These are phyloP conservation scores for Cynodonichthys magdalenae DNA, from an alignment of 2,797 vertebrate genomes.

Conservation along the genomic window DNA sequence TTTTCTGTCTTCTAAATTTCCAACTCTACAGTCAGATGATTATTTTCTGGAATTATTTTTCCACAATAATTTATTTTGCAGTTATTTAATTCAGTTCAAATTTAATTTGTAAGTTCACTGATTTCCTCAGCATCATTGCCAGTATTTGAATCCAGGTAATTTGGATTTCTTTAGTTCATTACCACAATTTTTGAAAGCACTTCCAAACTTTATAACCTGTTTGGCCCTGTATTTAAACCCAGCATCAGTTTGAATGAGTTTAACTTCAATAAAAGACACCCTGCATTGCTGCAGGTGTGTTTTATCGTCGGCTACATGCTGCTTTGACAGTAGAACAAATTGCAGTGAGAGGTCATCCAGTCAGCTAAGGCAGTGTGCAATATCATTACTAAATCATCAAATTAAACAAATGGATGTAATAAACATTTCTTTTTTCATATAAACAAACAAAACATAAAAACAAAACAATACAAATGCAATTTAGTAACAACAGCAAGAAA, in stretches of 20 bases:
- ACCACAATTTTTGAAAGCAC: too few species aligned
- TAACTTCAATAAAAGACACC: slow-evolving; percentile 25
- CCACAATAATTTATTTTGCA: not conserved
- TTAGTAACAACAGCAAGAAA: slow-evolving; percentile 56
- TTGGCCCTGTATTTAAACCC: slow-evolving; percentile 3
- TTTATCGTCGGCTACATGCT: slow-evolving; percentile 60
- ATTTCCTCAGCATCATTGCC: slow-evolving; percentile 49
- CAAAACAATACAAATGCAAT: slow-evolving; percentile 54
- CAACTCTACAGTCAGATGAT: not conserved
- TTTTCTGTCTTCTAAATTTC: not conserved
- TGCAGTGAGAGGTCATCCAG: slow-evolving; percentile 56
- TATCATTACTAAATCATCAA: slow-evolving; percentile 73
- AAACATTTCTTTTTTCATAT: slow-evolving; percentile 41
- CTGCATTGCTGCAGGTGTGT: slow-evolving; percentile 34
- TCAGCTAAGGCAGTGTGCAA: slow-evolving; percentile 87
- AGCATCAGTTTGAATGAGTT: slow-evolving; percentile 34
- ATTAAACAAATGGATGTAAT: slow-evolving; percentile 79
- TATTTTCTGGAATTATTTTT: not conserved
- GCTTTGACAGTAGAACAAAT: slow-evolving; percentile 57
- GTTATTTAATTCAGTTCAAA: not conserved
- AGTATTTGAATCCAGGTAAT: slow-evolving; percentile 40
- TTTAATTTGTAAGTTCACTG: slow-evolving; percentile 49
- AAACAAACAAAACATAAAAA: slow-evolving; percentile 75
- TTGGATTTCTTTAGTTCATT: slow-evolving; percentile 3
- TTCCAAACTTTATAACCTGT: too few species aligned